phyloP scores from a whole-genome alignment of 2,888 invertebrate species.

The Alloplasta piceator region DNA sequence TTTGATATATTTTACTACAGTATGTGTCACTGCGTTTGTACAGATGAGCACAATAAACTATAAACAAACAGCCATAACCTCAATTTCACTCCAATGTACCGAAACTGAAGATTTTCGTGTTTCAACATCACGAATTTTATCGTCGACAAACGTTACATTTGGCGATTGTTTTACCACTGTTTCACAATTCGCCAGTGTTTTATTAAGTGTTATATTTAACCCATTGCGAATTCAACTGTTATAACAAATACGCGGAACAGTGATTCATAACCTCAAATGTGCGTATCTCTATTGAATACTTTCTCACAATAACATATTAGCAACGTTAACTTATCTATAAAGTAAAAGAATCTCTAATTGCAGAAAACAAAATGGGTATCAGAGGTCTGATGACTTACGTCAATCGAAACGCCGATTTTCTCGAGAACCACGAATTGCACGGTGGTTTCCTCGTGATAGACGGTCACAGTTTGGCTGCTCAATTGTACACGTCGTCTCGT shows the following conservation, averaged over 20 bases:
- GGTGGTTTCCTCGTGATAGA: constrained; percentile 90
- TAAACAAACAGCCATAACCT: no score
- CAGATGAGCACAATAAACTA: no score
- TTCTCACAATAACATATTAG: no score
- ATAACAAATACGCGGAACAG: background rate
- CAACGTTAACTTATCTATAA: background rate
- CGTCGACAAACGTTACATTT: no score
- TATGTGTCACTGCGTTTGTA: constrained; percentile 76
- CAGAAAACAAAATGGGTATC: constrained; percentile 89
- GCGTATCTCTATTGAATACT: no score
- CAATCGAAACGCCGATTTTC: constrained; percentile 86
- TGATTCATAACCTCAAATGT: background rate
- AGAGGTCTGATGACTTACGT: constrained; percentile 93
- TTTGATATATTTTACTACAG: constrained; percentile 81
- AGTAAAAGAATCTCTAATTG: no score
- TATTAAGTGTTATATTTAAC: background rate
- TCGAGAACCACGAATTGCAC: constrained; percentile 87
- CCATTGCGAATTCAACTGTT: constrained; percentile 24
- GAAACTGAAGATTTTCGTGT: no score
- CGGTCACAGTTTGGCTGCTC: constrained; percentile 90
- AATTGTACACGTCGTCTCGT: constrained; percentile 87
- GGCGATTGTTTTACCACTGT: no score
- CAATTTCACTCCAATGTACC: no score
- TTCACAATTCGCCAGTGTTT: no score
- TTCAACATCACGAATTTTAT: no score